Evolutionary conservation across 2,113 vertebrate species (phyloP).

Genomic region (Columbina picui): DNA sequence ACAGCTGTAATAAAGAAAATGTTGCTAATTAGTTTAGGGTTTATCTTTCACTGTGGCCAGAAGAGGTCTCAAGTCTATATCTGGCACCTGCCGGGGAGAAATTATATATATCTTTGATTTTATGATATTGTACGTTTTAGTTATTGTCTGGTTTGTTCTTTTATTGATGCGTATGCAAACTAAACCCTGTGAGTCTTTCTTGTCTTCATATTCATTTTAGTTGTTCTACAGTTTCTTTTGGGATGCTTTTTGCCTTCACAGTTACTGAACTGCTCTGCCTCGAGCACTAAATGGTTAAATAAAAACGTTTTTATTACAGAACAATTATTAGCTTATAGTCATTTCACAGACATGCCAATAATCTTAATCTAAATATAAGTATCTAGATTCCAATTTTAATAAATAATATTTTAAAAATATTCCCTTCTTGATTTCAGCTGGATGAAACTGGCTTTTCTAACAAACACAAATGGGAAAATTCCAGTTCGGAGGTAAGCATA

Average conservation of each 20-base stretch:
- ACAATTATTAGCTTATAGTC: not conserved
- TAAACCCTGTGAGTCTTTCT: not conserved
- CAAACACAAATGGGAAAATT: constrained; percentile 95
- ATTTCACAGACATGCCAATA: not conserved
- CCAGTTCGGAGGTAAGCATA: constrained; percentile 92
- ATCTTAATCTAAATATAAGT: not conserved
- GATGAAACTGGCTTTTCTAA: constrained; percentile 97
- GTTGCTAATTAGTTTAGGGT: not conserved
- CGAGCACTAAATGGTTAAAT: not conserved
- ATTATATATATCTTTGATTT: not conserved
- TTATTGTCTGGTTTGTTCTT: constrained; percentile 9
- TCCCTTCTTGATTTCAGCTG: constrained; percentile 81
- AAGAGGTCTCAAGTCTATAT: not conserved
- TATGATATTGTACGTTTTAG: not conserved
- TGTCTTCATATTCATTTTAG: not conserved
- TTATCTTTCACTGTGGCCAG: not conserved
- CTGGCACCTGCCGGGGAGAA: not conserved
- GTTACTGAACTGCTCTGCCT: not conserved
- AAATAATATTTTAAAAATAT: not conserved
- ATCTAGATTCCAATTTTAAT: not conserved
- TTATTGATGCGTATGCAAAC: not conserved
- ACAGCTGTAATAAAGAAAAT: not conserved
- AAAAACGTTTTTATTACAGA: not conserved
- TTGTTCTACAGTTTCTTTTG: not conserved
- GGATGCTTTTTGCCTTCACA: not conserved